phyloP scores from a whole-genome alignment of 2,113 vertebrate genomes.

The Elaphurus davidianus region DNA sequence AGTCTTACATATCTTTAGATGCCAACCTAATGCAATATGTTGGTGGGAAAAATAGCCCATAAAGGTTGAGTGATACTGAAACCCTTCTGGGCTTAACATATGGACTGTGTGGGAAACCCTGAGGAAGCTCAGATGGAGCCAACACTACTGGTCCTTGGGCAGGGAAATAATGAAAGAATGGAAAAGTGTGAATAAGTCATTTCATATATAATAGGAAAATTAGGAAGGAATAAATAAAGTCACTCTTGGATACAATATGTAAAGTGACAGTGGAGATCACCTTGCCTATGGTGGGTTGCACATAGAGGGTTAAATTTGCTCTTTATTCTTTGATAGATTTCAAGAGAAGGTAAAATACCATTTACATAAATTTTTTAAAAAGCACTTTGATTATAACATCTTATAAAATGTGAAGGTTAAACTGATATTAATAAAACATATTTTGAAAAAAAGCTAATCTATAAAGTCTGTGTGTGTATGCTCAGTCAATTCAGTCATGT shows the following conservation, averaged over 20 bases:
- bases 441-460: neutral
- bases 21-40: conserved; percentile 66
- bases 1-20: conserved; percentile 48
- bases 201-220: conserved; percentile 57
- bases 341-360: neutral
- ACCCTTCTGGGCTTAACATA: conserved; percentile 72
- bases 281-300: neutral
- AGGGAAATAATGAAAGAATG: conserved; percentile 67
- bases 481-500: neutral
- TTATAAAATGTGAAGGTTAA: neutral
- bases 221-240: conserved; percentile 49
- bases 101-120: conserved; percentile 8
- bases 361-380: neutral
- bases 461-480: neutral
- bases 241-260: conserved; percentile 30
- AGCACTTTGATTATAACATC: neutral
- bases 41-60: conserved; percentile 69
- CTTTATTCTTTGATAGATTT: conserved; percentile 61
- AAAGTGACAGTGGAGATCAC: conserved; percentile 24
- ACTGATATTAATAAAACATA: neutral
- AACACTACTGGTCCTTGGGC: conserved; percentile 33
- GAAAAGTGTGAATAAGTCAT: conserved; percentile 64
- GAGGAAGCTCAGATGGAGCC: conserved; percentile 73
- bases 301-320: conserved; percentile 18
- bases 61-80: conserved; percentile 64